Conservation (phyloP, 2,888 invertebrate genomes). For the Pimpla rufipes region DNA sequence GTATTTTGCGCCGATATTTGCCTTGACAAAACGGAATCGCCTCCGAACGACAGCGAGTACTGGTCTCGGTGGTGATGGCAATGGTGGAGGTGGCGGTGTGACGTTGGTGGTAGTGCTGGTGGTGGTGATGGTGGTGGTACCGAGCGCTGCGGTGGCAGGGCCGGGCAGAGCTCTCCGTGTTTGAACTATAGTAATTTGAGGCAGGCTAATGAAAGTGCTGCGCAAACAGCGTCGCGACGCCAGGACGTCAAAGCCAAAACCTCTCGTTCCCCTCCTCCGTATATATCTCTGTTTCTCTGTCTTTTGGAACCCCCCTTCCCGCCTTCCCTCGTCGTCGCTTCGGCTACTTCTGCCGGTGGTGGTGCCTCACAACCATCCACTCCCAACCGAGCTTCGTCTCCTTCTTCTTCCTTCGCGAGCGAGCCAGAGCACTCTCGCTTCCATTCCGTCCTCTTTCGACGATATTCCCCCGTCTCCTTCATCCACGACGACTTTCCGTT, state of each 20-base stretch:
- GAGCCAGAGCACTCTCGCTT: constrained; percentile 21
- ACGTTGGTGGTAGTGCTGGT: constrained; percentile 32
- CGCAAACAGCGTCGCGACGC: constrained; percentile 84
- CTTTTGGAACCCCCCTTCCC: constrained; percentile 52
- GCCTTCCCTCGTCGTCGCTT: constrained; percentile 40
- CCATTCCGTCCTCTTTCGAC: constrained; percentile 59
- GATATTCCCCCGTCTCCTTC: constrained; percentile 64
- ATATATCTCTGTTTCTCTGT: constrained; percentile 52
- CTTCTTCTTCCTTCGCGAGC: constrained; percentile 35
- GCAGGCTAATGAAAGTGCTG: constrained; percentile 84
- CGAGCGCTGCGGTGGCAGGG: constrained; percentile 56
- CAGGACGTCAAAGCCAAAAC: constrained; percentile 83
- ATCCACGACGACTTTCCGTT: constrained; percentile 51
- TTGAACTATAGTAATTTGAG: constrained; percentile 85
- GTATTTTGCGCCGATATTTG: constrained; percentile 80
- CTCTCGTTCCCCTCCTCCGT: constrained; percentile 72
- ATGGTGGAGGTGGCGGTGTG: constrained; percentile 25
- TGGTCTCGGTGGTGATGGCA: constrained; percentile 67
- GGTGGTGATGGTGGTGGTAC: constrained; percentile 21
- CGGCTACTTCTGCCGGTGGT: constrained; percentile 40
- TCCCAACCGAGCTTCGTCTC: constrained; percentile 44
- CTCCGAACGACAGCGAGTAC: constrained; percentile 74
- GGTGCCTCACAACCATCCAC: constrained; percentile 48
- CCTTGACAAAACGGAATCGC: constrained; percentile 83
- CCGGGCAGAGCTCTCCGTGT: constrained; percentile 75